These are phyloP conservation scores for Todiramphus saurophagus DNA, from an alignment of 2,113 vertebrate species.

Conservation along the genomic window DNA sequence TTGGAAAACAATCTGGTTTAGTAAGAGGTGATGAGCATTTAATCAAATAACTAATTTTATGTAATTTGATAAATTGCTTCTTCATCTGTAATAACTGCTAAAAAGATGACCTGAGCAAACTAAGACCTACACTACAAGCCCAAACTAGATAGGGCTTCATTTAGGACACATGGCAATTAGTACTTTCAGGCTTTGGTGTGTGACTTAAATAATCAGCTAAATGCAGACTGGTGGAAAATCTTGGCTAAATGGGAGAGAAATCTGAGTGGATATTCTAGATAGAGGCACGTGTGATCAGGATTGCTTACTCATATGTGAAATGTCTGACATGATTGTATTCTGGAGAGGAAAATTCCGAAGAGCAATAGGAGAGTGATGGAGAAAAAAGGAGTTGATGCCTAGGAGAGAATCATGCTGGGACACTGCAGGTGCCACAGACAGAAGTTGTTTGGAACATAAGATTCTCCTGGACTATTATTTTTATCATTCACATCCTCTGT, in stretches of 20 bases:
- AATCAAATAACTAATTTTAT: slow-evolving; percentile 9
- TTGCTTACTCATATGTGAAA: not conserved
- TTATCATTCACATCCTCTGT: not conserved
- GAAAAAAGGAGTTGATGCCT: not conserved
- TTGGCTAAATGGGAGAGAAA: not conserved
- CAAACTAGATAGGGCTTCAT: not conserved
- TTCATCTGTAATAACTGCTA: not conserved
- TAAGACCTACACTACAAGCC: not conserved
- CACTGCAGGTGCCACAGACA: not conserved
- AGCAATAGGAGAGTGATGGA: not conserved
- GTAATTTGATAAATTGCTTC: not conserved
- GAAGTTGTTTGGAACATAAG: not conserved
- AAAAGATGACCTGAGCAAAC: not conserved
- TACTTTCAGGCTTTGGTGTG: not conserved
- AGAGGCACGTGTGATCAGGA: not conserved
- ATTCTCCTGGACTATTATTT: not conserved
- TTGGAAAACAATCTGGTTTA: not conserved
- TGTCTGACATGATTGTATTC: not conserved
- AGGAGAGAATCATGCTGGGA: not conserved
- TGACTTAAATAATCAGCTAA: not conserved
- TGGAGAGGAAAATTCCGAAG: not conserved
- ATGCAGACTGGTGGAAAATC: not conserved
- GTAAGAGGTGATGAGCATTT: not conserved
- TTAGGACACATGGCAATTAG: not conserved
- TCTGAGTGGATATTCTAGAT: not conserved